These are phyloP conservation scores for Exephanes ischioxanthus DNA, from an alignment of 2,888 invertebrate genomes.

Conservation along the genomic window DNA sequence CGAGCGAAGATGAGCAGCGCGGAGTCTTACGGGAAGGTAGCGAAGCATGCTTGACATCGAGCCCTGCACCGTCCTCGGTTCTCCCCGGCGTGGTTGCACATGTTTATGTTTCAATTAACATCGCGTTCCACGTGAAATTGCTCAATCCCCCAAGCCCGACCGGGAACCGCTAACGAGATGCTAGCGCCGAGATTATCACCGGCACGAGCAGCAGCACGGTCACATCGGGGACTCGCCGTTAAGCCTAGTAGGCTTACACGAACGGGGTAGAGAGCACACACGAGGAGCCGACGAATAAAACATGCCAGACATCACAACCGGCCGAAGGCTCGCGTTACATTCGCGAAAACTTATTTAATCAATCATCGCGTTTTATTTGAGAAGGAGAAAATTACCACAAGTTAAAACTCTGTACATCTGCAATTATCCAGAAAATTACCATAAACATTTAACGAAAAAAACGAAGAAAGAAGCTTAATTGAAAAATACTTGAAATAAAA, in stretches of 20 bases:
- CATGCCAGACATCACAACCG: background rate
- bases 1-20: conserved; percentile 5
- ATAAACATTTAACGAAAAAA: background rate
- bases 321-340: conserved; percentile 16
- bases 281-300: conserved; percentile 17
- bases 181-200: conserved; percentile 61
- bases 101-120: conserved; percentile 77
- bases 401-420: background rate
- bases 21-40: conserved; percentile 40
- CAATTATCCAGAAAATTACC: background rate
- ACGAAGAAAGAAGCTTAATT: too few species aligned
- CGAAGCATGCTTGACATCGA: conserved; percentile 47
- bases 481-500: too few species aligned
- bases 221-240: conserved; percentile 24
- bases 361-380: conserved; percentile 6
- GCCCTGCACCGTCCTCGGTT: conserved; percentile 22
- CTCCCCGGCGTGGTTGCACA: conserved; percentile 53
- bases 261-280: conserved; percentile 13
- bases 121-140: conserved; percentile 73
- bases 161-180: conserved; percentile 55
- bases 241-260: conserved; percentile 14
- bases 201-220: conserved; percentile 37
- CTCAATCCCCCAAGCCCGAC: conserved; percentile 66
- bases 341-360: conserved; percentile 8
- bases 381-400: background rate